These are phyloP conservation scores for Scaptodrosophila latifasciaeformis DNA, from an alignment of 2,888 invertebrate species.

Conservation along the genomic window DNA sequence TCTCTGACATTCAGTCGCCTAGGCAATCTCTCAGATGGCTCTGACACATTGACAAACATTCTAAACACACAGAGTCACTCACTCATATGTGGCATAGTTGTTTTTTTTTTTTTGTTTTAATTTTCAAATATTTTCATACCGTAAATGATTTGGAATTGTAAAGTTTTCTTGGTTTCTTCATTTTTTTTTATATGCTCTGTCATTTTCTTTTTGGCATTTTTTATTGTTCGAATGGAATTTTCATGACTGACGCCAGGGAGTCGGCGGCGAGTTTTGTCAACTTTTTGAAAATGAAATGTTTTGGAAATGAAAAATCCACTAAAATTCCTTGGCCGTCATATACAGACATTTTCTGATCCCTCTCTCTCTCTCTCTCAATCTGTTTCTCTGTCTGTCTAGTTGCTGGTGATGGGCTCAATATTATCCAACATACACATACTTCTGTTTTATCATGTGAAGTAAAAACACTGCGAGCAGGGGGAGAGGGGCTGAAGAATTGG, in stretches of 20 bases:
- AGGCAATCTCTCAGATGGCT: conserved; percentile 62
- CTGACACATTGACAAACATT: conserved; percentile 8
- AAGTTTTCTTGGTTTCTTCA: conserved; percentile 12
- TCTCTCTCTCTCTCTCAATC: background rate
- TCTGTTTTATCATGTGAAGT: too few relatives aligned
- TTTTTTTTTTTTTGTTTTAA: too few relatives aligned
- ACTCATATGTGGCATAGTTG: background rate
- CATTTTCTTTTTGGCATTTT: background rate
- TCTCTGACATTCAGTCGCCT: conserved; percentile 67
- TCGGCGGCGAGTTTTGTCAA: conserved; percentile 7
- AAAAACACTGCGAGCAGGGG: too few relatives aligned
- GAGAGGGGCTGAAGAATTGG: too few relatives aligned
- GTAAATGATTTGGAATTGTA: conserved; percentile 24
- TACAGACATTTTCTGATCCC: background rate
- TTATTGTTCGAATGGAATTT: conserved; percentile 1
- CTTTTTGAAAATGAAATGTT: conserved; percentile 13
- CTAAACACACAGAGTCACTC: conserved; percentile 2
- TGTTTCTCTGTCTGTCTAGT: conserved; percentile 18
- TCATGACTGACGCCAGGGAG: conserved; percentile 1
- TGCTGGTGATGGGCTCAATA: conserved; percentile 16
- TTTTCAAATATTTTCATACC: conserved; percentile 44
- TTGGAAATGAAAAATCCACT: conserved; percentile 8
- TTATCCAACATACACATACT: background rate
- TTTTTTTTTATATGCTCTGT: background rate
- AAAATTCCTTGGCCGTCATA: conserved; percentile 1